phyloP scores from a whole-genome alignment of 2,888 invertebrate species.

The Orchesellides sinensis region DNA sequence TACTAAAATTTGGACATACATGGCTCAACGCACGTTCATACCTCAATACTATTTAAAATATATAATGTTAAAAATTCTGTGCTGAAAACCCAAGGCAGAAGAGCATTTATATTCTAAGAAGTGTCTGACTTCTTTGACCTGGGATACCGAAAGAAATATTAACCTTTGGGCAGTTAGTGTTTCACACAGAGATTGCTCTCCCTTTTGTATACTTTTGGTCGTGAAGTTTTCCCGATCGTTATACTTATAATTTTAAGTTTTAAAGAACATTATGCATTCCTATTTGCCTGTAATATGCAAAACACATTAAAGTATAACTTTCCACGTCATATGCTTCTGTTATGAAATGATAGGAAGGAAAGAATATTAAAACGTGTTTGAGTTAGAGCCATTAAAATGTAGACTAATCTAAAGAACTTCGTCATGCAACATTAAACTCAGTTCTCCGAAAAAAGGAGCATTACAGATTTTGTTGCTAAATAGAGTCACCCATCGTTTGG shows the following conservation, averaged over 20 bases:
- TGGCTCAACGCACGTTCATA: no score
- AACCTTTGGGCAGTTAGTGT: conserved; percentile 17
- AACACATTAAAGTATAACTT: no score
- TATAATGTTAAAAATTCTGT: no score
- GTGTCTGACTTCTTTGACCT: conserved; percentile 53
- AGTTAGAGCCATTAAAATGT: conserved; percentile 47
- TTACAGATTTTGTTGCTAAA: conserved; percentile 5
- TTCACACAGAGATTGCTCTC: background rate
- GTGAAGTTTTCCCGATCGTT: background rate
- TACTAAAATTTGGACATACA: no score
- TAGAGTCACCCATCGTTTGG: conserved; percentile 34
- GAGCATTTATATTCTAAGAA: background rate
- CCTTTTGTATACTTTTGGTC: no score
- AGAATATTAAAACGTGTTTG: no score
- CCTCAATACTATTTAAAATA: no score
- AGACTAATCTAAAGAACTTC: conserved; percentile 28
- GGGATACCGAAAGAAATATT: conserved; percentile 55
- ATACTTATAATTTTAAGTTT: no score
- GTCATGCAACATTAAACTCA: conserved; percentile 53
- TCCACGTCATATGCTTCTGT: no score
- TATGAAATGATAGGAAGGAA: no score
- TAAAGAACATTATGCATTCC: no score
- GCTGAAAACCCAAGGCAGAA: background rate
- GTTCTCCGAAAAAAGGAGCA: conserved; percentile 35
- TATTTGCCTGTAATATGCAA: no score